Base-by-base conservation (phyloP, 2,797 vertebrate species). In the Peromyscus attwateri region DNA sequence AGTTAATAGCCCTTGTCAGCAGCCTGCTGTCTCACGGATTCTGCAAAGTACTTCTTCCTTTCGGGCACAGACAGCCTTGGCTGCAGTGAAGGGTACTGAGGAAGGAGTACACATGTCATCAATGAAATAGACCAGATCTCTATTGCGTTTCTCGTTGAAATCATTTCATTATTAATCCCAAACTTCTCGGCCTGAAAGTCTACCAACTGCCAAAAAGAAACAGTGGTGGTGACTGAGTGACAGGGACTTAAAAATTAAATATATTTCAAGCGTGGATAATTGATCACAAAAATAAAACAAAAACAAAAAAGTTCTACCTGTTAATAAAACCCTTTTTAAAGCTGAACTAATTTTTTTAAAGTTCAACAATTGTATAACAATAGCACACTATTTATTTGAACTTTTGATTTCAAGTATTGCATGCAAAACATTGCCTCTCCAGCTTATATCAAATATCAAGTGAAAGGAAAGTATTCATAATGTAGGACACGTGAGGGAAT, bases 1-100 rank as follows among this genome's bases (percentile, higher is more conserved):
- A 98, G 90, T 93, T 97, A 96, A 95, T 96, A 90, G 88, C 76
- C 88, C 95, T 92, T 97, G 93, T 96, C 95, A 97, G 92, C 62
- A 95, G 68, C 85, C 91, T 92, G 77, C 77, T 92, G 76, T 94
- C 96, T 73, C 92, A 93, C 8, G 37, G 55, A 83, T 79, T 75
- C 68, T 89, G 81, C 73, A 76, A 95, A 91, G 85, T 92, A 89
- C 93, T 96, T 96, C 87, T 95, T 96, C 96, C 80, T 85, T 96
- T 70, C 49, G 95, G 89, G 92, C 87, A 94, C 76, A 85, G 77
- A 92, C 60, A 89, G 91, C 81, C 95, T 95, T 97, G 97, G 88
- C 93, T 89, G 19, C 13, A 95, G 75, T 95, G 88, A 97, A 96
- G 34, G n/a, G 68, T 97, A 71, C 6, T 90, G 90, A 95, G 75